Evolutionary conservation across 2,797 vertebrate genomes (phyloP), one percentile per base, ranked within the genome.

Genomic region (Oophaga sylvatica): DNA sequence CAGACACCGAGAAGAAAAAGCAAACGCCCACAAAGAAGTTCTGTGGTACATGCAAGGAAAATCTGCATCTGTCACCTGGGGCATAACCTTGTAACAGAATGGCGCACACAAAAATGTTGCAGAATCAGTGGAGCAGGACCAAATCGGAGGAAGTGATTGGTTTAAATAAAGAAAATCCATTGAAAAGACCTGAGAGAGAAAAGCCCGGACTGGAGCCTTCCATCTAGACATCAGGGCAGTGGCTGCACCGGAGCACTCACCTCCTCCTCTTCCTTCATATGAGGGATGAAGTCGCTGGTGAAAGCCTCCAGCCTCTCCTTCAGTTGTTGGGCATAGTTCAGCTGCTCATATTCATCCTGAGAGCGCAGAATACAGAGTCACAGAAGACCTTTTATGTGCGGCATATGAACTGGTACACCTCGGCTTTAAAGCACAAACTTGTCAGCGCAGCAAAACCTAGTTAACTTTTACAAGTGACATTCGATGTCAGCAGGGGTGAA

Each of bases 211-310:
- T 20, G 13, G 26, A 2, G 0, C 70, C 19, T 7, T 73, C 70
- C 35, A 45, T 48, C 11, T 68, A 16, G 9, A 71, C 1, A 71
- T 3, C 2, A 41, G 68, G 29, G 20, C 31, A 45, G 17, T 81
- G 16, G 1, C 20, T 57, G 10, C 12, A 17, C 57, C 62, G 10
- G 13, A 17, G 60, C 62, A 89, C 94, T 83, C 93, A 99, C 98
- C 98, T 99, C 98, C 88, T 99, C 98, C 81, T 99, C 98, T 91
- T 99, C 98, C 94, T 98, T 99, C 98, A 99, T 99, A 92, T 99
- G 98, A 90, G 98, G 98, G 93, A 99, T 96, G 92, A 99, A 99
- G 94, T 99, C 98, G 91, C 97, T 97, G 26, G 98, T 99, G 92
- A 99, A 99, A 78, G 97, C 98, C 90, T 99, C 98, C 71, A 99